A percentile compares a stretch with the other conserved stretches of the same genome.
phyloP scores from a whole-genome alignment of 1,140 invertebrate genomes.

The Pseudomyrmex gracilis region DNA sequence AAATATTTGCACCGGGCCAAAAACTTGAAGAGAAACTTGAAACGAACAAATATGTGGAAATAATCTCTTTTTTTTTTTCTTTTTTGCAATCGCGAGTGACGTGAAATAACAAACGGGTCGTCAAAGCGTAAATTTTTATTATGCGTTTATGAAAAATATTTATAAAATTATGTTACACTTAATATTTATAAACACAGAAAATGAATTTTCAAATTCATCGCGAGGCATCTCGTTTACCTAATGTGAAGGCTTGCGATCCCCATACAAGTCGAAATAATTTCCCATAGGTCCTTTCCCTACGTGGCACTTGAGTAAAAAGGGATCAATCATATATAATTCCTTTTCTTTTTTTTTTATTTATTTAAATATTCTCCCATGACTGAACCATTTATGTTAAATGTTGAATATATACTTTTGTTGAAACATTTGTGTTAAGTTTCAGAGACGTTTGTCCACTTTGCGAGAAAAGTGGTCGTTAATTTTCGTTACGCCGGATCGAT shows the following conservation, averaged over 20 bases:
- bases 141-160: not conserved
- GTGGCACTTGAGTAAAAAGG: conserved; percentile 41
- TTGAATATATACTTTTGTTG: not conserved
- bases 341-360: too few species aligned
- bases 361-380: conserved; percentile 12
- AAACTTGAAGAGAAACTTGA: conserved; percentile 27
- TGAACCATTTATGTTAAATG: not conserved
- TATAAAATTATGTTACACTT: not conserved
- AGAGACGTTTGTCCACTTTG: not conserved
- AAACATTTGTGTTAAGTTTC: not conserved
- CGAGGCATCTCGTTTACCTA: conserved; percentile 60
- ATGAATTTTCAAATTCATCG: conserved; percentile 6
- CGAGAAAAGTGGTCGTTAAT: not conserved
- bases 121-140: not conserved
- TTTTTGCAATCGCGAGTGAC: not conserved
- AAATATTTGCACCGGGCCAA: conserved; percentile 17
- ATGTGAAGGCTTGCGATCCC: conserved; percentile 76
- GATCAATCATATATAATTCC: conserved; percentile 16
- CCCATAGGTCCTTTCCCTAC: conserved; percentile 37
- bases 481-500: conserved; percentile 6
- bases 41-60: not conserved
- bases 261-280: conserved; percentile 78
- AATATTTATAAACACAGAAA: too few species aligned
- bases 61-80: not conserved
- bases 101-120: conserved; percentile 1